Base-by-base conservation (phyloP, 2,888 invertebrate species). In the Drosophila phalerata region DNA sequence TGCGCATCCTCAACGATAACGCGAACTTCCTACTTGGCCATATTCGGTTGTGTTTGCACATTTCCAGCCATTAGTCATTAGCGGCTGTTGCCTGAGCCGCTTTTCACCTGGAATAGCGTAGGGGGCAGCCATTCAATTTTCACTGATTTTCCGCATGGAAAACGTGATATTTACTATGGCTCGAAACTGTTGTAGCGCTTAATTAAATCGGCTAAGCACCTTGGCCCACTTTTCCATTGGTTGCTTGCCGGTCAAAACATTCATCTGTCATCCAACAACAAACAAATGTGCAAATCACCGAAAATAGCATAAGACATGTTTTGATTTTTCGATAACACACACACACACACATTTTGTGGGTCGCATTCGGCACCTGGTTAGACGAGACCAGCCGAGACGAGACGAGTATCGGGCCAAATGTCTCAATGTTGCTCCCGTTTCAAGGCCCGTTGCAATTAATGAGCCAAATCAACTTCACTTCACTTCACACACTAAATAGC, bases 161-260 rank as follows among this genome's bases (percentile, higher is more conserved):
- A 83, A 86, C 88, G 86, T 77, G 85, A 82, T 80, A 74, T 68
- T 38, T 66, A 62, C 47, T 43, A 34, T 42, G 51, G 42, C 34
- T 40, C 60, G 42, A 64, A 70, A 67, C 67, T 19, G 58, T 48
- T 62, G 53, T 64, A 58, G 64, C 88, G 89, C 84, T 61, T 78
- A 76, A 88, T 84, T 88, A 79, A 84, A 70, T 76, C 81, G 71
- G 45, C 79, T 88, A 86, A 85, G 79, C 89, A 85, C 89, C 84
- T 85, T 88, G 84, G 84, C 84, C 84, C 72, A 88, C 67, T 81
- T 87, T 81, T 51, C 69, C 74, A 81, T 60, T 55, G 58, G 53
- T 67, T 66, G 68, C 43, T 37, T 30, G 32, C 11, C 28, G 60
- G 56, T 25, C 45, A 57, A 17, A 15, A 30, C 32, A 56, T 17